Percentiles rank a stretch among this genome's conserved stretches.
Conservation (phyloP, 2,113 vertebrate genomes). For the Calypte anna region DNA sequence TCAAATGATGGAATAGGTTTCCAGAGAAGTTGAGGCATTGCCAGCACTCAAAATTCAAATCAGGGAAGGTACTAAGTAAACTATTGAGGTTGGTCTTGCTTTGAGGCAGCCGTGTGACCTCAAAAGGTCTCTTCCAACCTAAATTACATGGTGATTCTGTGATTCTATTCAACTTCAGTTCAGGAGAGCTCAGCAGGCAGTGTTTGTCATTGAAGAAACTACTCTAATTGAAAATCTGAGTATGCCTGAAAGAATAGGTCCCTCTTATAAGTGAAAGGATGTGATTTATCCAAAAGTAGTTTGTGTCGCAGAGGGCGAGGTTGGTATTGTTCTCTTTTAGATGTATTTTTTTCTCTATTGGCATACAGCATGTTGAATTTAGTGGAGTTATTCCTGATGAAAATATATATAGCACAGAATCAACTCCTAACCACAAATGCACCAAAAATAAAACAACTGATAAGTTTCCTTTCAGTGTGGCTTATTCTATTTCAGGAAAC, state of each 20-base stretch:
- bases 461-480: background rate
- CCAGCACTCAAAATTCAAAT: background rate
- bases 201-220: background rate
- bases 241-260: background rate
- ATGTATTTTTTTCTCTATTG: background rate
- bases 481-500: constrained; percentile 53
- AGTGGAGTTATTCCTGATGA: background rate
- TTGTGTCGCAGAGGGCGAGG: background rate
- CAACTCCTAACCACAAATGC: background rate
- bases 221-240: background rate
- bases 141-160: background rate
- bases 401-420: background rate
- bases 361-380: background rate
- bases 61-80: background rate
- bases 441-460: background rate
- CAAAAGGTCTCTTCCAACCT: background rate
- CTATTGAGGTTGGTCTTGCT: background rate
- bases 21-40: background rate
- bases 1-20: background rate
- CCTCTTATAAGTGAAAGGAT: background rate
- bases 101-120: background rate
- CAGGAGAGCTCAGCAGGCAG: background rate
- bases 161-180: background rate
- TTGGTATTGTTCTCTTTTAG: background rate
- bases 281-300: background rate